Conservation (phyloP, 2,797 vertebrate species). For the Coranthus polyacanthus region DNA sequence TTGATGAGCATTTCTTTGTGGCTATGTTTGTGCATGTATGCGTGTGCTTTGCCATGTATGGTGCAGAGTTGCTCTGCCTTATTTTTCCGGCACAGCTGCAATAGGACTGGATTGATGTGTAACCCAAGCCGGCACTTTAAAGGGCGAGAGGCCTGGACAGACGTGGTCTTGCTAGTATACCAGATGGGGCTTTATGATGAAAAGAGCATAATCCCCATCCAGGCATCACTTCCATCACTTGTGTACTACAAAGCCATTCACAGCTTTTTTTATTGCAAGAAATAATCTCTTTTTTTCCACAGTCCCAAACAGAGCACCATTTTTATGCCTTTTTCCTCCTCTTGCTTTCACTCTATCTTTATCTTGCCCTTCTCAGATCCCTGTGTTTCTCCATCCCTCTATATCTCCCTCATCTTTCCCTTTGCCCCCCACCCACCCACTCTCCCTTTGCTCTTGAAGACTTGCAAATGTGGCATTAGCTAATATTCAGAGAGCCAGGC, state of each 20-base stretch:
- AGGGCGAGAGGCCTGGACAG: conserved; percentile 96
- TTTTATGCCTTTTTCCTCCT: conserved; percentile 58
- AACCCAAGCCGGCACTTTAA: conserved; percentile 98
- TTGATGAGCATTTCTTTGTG: conserved; percentile 62
- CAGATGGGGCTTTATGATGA: conserved; percentile 99
- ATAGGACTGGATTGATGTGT: conserved; percentile 95
- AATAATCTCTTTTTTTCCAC: conserved; percentile 85
- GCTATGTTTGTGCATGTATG: conserved; percentile 41
- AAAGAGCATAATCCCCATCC: conserved; percentile 98
- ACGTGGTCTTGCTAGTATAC: conserved; percentile 93
- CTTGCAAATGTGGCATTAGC: conserved; percentile 99
- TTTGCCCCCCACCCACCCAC: conserved; percentile 63
- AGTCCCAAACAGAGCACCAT: conserved; percentile 82
- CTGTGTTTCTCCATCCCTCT: conserved; percentile 59
- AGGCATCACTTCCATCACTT: conserved; percentile 96
- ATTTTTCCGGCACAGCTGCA: conserved; percentile 93
- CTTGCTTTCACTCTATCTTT: conserved; percentile 43
- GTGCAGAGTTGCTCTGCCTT: conserved; percentile 51
- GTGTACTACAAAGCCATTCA: conserved; percentile 94
- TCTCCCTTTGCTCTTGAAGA: conserved; percentile 89
- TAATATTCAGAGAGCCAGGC: conserved; percentile 93
- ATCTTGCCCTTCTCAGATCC: conserved; percentile 44
- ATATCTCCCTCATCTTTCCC: conserved; percentile 76
- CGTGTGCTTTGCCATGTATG: conserved; percentile 48
- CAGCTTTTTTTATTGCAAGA: conserved; percentile 85